A percentile compares a stretch with the other conserved stretches of the same genome.
These are phyloP conservation scores for Pangasius larnaudii DNA, from an alignment of 2,797 vertebrate genomes.

Conservation along the genomic window DNA sequence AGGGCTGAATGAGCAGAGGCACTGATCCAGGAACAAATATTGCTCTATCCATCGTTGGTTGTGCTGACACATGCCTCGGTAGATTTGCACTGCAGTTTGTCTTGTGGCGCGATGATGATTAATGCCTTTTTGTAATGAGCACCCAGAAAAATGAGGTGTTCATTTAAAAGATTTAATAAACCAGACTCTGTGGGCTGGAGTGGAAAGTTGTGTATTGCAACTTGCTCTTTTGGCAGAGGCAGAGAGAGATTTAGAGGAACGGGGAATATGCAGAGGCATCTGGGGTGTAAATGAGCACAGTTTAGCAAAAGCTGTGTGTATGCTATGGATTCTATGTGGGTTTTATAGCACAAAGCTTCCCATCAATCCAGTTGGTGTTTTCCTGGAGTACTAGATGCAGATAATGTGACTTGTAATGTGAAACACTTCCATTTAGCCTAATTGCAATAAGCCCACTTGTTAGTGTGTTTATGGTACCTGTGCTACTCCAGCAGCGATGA, in stretches of 20 bases:
- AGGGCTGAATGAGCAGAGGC: constrained; percentile 20
- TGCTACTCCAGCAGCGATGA: neutral
- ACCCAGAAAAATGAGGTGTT: neutral
- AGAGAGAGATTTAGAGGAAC: constrained; percentile 6
- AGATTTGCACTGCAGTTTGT: neutral
- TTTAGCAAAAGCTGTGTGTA: neutral
- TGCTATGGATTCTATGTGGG: neutral
- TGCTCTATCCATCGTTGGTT: neutral
- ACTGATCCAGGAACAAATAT: constrained; percentile 38
- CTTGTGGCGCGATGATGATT: neutral
- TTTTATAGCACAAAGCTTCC: neutral
- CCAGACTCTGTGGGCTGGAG: neutral
- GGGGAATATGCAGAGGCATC: neutral
- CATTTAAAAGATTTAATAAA: constrained; percentile 8
- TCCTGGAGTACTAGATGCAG: neutral
- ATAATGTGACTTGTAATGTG: neutral
- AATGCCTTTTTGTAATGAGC: neutral
- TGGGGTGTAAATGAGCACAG: neutral
- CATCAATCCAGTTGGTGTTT: neutral
- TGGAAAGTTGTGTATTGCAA: neutral
- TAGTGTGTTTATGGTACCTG: constrained; percentile 9
- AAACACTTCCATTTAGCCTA: neutral
- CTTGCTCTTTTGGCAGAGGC: neutral
- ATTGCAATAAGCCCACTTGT: neutral
- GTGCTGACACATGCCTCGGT: constrained; percentile 21